Percentiles rank a stretch among this genome's conserved stretches.
Conservation (phyloP, 2,113 vertebrate genomes). For the Erpornis zantholeuca region DNA sequence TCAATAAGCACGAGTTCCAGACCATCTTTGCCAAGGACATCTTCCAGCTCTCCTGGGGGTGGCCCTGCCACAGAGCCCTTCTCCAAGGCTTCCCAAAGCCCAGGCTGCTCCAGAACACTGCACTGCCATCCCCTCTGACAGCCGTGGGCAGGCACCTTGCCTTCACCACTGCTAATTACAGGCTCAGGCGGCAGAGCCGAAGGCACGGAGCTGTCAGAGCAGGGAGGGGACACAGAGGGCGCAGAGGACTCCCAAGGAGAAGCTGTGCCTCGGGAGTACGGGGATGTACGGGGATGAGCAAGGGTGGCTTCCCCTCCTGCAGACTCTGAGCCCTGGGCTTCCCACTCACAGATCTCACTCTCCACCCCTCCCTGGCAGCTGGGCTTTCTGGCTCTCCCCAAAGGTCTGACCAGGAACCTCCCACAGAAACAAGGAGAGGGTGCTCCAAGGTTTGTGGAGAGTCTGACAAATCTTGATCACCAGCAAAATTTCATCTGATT, state of each 20-base stretch:
- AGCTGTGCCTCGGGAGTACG: no score
- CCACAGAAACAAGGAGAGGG: not conserved
- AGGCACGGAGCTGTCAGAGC: not conserved
- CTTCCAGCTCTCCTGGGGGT: not conserved
- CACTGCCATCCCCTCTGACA: not conserved
- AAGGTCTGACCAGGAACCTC: not conserved
- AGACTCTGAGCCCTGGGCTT: rapidly evolving
- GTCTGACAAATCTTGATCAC: not conserved
- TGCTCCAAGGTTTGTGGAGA: no score
- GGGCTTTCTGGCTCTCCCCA: not conserved
- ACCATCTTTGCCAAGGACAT: not conserved
- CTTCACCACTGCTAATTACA: not conserved
- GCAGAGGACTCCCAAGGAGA: not conserved
- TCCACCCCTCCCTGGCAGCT: not conserved
- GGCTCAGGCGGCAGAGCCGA: not conserved
- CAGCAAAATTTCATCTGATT: not conserved
- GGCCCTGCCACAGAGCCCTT: rapidly evolving
- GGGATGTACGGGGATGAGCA: not conserved
- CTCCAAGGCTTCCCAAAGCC: not conserved
- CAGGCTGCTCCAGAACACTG: not conserved
- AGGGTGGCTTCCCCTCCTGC: not conserved
- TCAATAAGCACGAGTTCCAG: not conserved
- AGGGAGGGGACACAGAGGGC: not conserved
- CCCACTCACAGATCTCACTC: not conserved
- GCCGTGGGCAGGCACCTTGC: not conserved